Percentiles rank a stretch among this genome's conserved stretches.
These are phyloP conservation scores for Rosalia funebris DNA, from an alignment of 2,888 invertebrate species.

Conservation along the genomic window DNA sequence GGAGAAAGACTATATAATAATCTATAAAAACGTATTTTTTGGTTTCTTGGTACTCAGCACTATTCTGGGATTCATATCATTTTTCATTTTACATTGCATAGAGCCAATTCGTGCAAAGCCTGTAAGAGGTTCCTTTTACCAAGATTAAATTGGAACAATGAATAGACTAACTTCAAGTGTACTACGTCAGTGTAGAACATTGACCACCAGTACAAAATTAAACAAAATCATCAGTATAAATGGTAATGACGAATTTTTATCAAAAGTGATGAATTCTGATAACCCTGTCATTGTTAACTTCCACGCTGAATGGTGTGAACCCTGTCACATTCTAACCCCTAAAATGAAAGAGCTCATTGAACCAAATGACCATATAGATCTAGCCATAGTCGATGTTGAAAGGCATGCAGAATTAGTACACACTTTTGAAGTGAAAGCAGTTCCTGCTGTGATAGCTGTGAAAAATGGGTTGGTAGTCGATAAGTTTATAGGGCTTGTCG, in stretches of 20 bases:
- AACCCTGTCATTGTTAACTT: slow-evolving; percentile 91
- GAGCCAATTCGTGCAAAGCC: slow-evolving; percentile 64
- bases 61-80: slow-evolving; percentile 63
- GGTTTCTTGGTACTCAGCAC: slow-evolving; percentile 63
- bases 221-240: slow-evolving; percentile 68
- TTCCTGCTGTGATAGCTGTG: slow-evolving; percentile 84
- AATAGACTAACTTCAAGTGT: slow-evolving; percentile 25
- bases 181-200: slow-evolving; percentile 22
- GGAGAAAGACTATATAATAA: slow-evolving; percentile 67
- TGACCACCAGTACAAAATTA: slow-evolving; percentile 50
- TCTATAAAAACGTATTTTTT: slow-evolving; percentile 66
- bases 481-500: slow-evolving; percentile 88
- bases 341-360: slow-evolving; percentile 81
- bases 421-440: slow-evolving; percentile 84
- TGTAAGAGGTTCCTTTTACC: slow-evolving; percentile 58
- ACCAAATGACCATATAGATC: slow-evolving; percentile 76
- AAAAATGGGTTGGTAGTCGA: slow-evolving; percentile 85
- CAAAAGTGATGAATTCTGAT: slow-evolving; percentile 85
- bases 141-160: slow-evolving; percentile 40
- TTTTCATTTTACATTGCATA: slow-evolving; percentile 65
- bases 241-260: slow-evolving; percentile 80
- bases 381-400: slow-evolving; percentile 86
- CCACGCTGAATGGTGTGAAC: slow-evolving; percentile 92
- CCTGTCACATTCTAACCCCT: slow-evolving; percentile 87
- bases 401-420: slow-evolving; percentile 83